phyloP scores from a whole-genome alignment of 37 sponge, comb jelly and placozoan genomes.

The Haliclona indistincta region DNA sequence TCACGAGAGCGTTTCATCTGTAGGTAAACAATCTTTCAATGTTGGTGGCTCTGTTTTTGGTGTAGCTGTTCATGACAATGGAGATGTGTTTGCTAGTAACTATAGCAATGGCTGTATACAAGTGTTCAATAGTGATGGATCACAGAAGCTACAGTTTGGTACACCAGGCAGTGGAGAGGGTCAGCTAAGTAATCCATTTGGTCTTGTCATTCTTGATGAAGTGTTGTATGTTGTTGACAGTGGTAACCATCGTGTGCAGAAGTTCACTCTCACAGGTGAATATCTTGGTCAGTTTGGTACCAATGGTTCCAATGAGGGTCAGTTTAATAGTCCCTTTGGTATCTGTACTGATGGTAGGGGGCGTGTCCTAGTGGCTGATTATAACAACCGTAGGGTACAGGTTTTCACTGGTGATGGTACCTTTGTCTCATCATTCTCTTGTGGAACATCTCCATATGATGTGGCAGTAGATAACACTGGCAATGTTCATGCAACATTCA shows the following conservation, averaged over 20 bases:
- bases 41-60: constrained; percentile 3
- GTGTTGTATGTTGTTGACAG: constrained; percentile 43
- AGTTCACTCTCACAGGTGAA: constrained; percentile 15
- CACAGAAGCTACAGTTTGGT: constrained; percentile 9
- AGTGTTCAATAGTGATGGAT: constrained; percentile 23
- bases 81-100: constrained; percentile 17
- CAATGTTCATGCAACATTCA: constrained; percentile 31
- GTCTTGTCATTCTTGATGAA: constrained; percentile 35
- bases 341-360: constrained; percentile 40
- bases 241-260: constrained; percentile 38
- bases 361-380: constrained; percentile 34
- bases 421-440: constrained; percentile 10
- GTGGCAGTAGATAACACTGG: constrained; percentile 46
- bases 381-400: neutral
- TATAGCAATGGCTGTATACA: constrained; percentile 9
- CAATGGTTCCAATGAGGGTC: constrained; percentile 30
- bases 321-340: constrained; percentile 36
- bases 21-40: constrained; percentile 13
- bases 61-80: constrained; percentile 38
- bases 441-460: constrained; percentile 39
- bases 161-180: constrained; percentile 32
- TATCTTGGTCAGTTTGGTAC: constrained; percentile 43
- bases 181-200: constrained; percentile 37
- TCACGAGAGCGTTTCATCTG: no score
- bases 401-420: constrained; percentile 41